These are phyloP conservation scores for Nebria ingens DNA, from an alignment of 1,140 invertebrate genomes.

Conservation along the genomic window DNA sequence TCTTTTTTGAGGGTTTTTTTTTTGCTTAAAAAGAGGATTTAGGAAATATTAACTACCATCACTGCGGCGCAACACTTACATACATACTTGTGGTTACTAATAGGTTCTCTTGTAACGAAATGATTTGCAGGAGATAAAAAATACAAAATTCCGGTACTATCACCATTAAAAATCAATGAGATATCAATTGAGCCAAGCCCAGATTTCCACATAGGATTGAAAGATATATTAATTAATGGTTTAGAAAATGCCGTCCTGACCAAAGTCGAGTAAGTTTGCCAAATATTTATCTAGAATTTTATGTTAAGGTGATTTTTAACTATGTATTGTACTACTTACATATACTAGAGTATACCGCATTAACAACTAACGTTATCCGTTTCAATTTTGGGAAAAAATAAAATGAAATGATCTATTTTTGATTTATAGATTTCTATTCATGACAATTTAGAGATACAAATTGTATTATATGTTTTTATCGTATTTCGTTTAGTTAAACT, in stretches of 20 bases:
- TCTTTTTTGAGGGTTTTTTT: too few relatives aligned
- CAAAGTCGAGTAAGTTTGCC: neutral
- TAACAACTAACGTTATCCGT: neutral
- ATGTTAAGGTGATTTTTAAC: too few relatives aligned
- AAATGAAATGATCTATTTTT: neutral
- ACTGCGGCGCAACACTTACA: too few relatives aligned
- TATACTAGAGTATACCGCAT: neutral
- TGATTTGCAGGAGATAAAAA: neutral
- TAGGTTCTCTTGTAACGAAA: too few relatives aligned
- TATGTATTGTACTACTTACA: too few relatives aligned
- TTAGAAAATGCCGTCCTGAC: neutral
- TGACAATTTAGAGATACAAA: too few relatives aligned
- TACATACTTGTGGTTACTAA: too few relatives aligned
- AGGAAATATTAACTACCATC: too few relatives aligned
- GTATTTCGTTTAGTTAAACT: too few relatives aligned
- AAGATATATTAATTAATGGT: neutral
- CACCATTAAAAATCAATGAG: neutral
- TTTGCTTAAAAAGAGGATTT: too few relatives aligned
- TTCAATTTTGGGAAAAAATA: neutral
- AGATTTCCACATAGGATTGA: neutral
- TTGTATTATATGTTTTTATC: too few relatives aligned
- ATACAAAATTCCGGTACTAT: neutral
- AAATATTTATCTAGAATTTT: neutral
- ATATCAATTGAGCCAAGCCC: neutral
- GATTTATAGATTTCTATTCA: neutral